Evolutionary conservation across 2,797 vertebrate genomes (phyloP), one percentile per base, ranked within the genome.

Genomic region (Arrhamphus sclerolepis): DNA sequence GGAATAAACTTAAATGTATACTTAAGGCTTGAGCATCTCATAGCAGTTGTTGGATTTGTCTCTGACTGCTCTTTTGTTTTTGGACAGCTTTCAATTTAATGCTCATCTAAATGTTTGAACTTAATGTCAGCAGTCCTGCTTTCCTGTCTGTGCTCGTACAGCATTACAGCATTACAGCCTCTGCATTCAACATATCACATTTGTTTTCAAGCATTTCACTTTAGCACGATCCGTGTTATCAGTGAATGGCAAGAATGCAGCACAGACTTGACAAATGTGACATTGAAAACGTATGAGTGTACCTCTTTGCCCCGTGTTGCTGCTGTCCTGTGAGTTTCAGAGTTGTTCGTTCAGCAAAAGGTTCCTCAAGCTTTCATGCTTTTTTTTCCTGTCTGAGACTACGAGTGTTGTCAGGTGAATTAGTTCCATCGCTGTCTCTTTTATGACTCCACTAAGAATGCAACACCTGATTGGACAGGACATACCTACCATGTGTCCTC

Each of bases 271-370:
- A 8, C 9, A 20, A 18, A 3, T 34, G 1, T 7, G 1, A 40
- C 28, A 53, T 9, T 18, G 13, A 9, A 34, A 13, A n/a, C n/a
- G n/a, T 9, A 34, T 24, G 19, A 11, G 18, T 46, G 10, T 79
- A 82, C 79, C 80, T 84, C 6, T 46, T 2, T 53, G 31, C n/a
- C 40, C 22, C 2, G 44, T 7, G 7, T 64, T 14, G n/a, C 59
- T 19, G 26, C 10, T 2, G 24, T 60, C 43, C 51, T 3, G 16
- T 6, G 34, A 50, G 11, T 50, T 48, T 56, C 29, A 20, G 41
- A 42, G 34, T 6, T 13, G 28, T 8, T 38, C 2, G 2, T 43
- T 9, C 13, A 34, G 34, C 1, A 7, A 8, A 8, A 29, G 1
- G 14, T 0, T 1, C 4, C 14, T 5, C 20, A 5, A 8, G 10